Conservation (phyloP, 2,113 vertebrate genomes). For the Aramus guarauna region DNA sequence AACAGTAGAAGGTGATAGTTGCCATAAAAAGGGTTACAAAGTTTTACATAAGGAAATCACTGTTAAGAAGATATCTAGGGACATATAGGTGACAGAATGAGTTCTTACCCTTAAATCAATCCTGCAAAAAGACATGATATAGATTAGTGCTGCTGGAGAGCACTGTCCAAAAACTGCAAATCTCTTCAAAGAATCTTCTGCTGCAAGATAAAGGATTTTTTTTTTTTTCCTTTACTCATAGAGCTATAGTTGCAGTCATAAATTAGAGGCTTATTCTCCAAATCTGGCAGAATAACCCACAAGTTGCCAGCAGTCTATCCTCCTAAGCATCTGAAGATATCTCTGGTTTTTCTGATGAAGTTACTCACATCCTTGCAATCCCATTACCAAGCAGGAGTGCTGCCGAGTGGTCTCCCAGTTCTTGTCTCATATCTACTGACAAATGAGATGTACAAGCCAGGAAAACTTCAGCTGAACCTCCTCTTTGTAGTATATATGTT, state of each 20-base stretch:
- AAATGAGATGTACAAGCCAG: background rate
- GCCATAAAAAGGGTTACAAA: background rate
- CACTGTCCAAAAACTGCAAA: background rate
- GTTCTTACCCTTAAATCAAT: background rate
- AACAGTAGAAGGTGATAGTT: background rate
- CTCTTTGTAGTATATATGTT: background rate
- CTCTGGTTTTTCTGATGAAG: background rate
- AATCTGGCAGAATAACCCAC: background rate
- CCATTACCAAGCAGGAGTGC: background rate
- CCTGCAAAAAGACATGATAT: background rate
- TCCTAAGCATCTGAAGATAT: background rate
- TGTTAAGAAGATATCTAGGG: background rate
- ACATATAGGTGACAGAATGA: background rate
- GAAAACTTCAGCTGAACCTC: background rate
- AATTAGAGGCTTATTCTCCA: background rate
- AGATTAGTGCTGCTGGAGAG: background rate
- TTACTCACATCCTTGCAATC: background rate
- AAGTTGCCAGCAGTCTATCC: background rate
- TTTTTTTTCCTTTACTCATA: background rate
- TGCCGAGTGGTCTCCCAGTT: background rate
- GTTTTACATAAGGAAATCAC: background rate
- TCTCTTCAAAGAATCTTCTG: background rate
- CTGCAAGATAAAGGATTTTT: background rate
- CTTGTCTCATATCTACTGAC: background rate
- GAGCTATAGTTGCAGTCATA: background rate